Evolutionary conservation across 2,888 invertebrate species (phyloP).

Genomic region (Stictocephala bisonia): DNA sequence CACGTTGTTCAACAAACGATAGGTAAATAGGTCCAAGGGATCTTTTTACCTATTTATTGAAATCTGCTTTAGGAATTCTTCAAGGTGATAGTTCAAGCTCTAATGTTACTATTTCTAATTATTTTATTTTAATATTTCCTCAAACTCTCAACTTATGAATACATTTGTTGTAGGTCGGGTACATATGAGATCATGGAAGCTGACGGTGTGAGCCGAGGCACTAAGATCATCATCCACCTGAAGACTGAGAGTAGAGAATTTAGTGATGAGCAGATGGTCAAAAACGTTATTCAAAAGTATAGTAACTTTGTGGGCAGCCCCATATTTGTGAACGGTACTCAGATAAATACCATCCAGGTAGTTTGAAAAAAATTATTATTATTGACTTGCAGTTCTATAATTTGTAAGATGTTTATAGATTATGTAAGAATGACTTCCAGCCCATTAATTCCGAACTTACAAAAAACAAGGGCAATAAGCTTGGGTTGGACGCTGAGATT

Average conservation of each 20-base stretch:
- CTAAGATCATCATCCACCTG: slow-evolving; percentile 91
- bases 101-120: too few species aligned
- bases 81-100: too few species aligned
- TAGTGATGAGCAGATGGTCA: slow-evolving; percentile 86
- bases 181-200: slow-evolving; percentile 90
- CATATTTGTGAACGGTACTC: slow-evolving; percentile 89
- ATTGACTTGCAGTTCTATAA: too few species aligned
- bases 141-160: neutral
- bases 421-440: too few species aligned
- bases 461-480: too few species aligned
- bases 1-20: neutral
- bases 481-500: too few species aligned
- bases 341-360: slow-evolving; percentile 87
- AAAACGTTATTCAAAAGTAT: slow-evolving; percentile 93
- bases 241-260: slow-evolving; percentile 91
- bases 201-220: slow-evolving; percentile 87
- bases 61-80: too few species aligned
- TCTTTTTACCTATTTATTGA: too few species aligned
- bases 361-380: too few species aligned
- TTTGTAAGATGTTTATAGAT: too few species aligned
- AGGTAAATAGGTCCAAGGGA: neutral
- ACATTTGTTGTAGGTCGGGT: slow-evolving; percentile 73
- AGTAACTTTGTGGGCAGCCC: slow-evolving; percentile 97
- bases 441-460: too few species aligned
- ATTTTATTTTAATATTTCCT: too few species aligned